Percentiles rank a stretch among this genome's conserved stretches.
Conservation (phyloP, 2,113 vertebrate genomes). For the Xiphophorus couchianus region DNA sequence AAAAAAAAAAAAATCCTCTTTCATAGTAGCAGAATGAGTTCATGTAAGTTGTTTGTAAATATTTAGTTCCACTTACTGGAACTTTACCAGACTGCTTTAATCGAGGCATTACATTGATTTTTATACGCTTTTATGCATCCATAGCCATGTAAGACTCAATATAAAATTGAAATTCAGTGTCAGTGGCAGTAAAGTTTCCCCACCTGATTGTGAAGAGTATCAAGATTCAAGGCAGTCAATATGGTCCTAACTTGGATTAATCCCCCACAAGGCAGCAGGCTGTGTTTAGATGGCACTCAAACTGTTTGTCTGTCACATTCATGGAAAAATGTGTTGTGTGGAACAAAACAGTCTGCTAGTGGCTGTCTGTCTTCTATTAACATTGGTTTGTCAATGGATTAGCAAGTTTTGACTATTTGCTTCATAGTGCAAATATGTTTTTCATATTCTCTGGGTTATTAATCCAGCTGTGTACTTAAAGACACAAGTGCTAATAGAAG, state of each 20-base stretch:
- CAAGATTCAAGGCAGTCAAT: conserved; percentile 50
- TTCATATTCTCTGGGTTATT: neutral
- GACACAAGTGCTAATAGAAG: neutral
- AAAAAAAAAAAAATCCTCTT: neutral
- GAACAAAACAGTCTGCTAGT: conserved; percentile 18
- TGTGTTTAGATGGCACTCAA: conserved; percentile 34
- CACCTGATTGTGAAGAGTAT: conserved; percentile 42
- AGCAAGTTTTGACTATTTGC: too few relatives aligned
- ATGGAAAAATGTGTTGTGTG: conserved; percentile 35
- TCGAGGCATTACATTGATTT: conserved; percentile 26
- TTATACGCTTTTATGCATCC: conserved; percentile 3
- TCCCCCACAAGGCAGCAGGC: conserved; percentile 26
- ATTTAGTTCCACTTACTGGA: neutral
- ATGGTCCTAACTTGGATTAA: conserved; percentile 47
- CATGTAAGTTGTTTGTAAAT: neutral
- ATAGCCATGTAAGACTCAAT: conserved; percentile 10
- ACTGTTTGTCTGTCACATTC: conserved; percentile 27
- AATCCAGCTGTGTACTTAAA: neutral
- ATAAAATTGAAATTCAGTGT: conserved; percentile 29
- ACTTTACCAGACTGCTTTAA: conserved; percentile 10
- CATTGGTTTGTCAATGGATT: neutral
- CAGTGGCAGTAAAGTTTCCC: conserved; percentile 46
- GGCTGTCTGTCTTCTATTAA: conserved; percentile 4
- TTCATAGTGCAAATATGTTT: neutral
- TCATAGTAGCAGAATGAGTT: neutral